Evolutionary conservation across 2,888 invertebrate species (phyloP).

Genomic region (Microdon myrmicae): DNA sequence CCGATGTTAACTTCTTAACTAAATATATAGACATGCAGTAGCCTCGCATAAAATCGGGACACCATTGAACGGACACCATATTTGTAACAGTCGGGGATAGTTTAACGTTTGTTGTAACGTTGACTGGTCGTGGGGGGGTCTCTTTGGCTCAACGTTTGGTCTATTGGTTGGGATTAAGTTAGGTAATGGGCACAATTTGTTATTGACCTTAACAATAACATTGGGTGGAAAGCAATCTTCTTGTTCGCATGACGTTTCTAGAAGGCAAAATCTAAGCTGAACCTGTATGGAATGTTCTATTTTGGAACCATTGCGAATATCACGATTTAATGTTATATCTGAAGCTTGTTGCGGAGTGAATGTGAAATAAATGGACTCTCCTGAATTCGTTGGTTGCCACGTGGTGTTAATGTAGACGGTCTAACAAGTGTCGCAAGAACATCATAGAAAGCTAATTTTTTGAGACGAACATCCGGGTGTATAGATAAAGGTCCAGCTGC

Average conservation of each 20-base stretch:
- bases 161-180: conserved; percentile 97
- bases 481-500: conserved; percentile 75
- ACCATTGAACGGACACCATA: conserved; percentile 89
- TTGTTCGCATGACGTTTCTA: conserved; percentile 92
- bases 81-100: conserved; percentile 87
- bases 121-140: conserved; percentile 95
- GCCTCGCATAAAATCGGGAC: conserved; percentile 83
- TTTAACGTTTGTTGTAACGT: conserved; percentile 89
- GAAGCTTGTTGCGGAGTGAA: conserved; percentile 92
- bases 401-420: conserved; percentile 85
- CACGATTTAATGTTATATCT: conserved; percentile 84
- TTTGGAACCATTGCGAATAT: conserved; percentile 74
- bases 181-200: conserved; percentile 88
- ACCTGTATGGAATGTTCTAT: conserved; percentile 82
- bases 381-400: conserved; percentile 79
- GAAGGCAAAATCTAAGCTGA: conserved; percentile 90
- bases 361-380: conserved; percentile 87
- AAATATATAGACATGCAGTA: conserved; percentile 88
- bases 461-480: conserved; percentile 93
- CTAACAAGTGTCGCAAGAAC: conserved; percentile 86
- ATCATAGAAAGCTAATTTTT: conserved; percentile 92
- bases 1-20: conserved; percentile 86
- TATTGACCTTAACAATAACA: conserved; percentile 91
- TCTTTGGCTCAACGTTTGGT: conserved; percentile 94
- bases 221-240: conserved; percentile 95